Evolutionary conservation across 2,888 invertebrate species (phyloP).

Genomic region (Callinectes sapidus): DNA sequence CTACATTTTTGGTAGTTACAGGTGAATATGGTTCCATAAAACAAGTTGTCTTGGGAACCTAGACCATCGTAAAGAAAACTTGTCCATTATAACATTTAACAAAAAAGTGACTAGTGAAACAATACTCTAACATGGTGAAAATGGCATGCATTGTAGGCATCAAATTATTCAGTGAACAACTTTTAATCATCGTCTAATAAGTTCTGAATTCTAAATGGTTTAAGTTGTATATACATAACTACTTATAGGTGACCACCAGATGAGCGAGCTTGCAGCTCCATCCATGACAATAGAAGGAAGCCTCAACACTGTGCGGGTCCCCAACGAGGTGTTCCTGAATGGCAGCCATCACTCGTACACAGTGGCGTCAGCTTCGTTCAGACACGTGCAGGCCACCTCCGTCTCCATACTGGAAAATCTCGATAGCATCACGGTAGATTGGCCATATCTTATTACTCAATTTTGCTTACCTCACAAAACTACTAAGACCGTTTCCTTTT

Average conservation of each 20-base stretch:
- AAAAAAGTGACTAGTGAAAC: background rate
- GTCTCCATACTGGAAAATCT: background rate
- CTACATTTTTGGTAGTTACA: background rate
- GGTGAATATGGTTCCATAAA: background rate
- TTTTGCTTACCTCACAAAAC: background rate
- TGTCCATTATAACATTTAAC: background rate
- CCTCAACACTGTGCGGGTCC: conserved; percentile 37
- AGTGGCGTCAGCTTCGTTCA: conserved; percentile 33
- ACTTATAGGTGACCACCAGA: conserved; percentile 26
- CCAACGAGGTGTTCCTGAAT: conserved; percentile 32
- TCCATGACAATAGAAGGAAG: background rate
- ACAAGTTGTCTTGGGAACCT: background rate
- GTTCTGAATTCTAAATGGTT: background rate
- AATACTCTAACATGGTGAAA: background rate
- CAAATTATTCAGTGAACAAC: background rate
- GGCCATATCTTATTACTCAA: background rate
- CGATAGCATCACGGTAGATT: conserved; percentile 1
- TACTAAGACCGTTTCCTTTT: background rate
- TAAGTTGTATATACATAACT: background rate
- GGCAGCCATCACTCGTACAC: conserved; percentile 12
- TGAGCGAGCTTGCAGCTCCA: background rate
- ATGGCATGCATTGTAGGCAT: background rate
- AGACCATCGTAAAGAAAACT: background rate
- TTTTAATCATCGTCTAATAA: background rate
- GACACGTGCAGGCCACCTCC: background rate